Evolutionary conservation across 1,140 invertebrate species (phyloP), one percentile per base, ranked within the genome.

Genomic region (Paralvinella palmiformis): DNA sequence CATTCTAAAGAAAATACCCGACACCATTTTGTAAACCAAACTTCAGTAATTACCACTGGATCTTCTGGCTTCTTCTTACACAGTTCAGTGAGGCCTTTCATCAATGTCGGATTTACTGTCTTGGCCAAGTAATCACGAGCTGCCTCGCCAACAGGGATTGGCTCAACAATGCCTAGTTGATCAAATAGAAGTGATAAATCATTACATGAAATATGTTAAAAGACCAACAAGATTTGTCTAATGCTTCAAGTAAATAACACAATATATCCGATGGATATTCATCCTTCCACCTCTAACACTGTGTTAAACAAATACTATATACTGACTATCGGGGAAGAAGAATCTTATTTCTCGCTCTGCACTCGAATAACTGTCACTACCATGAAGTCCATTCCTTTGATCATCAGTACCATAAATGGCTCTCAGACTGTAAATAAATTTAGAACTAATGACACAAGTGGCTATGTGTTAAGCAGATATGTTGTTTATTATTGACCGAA

Each of bases 311-410:
- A n/a, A 29, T 17, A 65, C 1, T 36, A 10, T 52, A 6, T 50
- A 82, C 83, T 85, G 84, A 92, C 91, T 85, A 67, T 88, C 83
- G 2, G 91, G 89, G 77, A 92, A 94, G 73, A 95, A 92, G 80
- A 91, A 94, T 72, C 87, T 85, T 70, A 81, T 80, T 76, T 82
- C 81, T 69, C 77, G 68, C 57, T 79, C 77, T 37, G 78, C 71
- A 66, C 65, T 71, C 3, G 69, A 68, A 55, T 74, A 73, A 59
- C 72, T 73, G 53, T 81, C 63, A 58, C 66, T 67, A 6, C 68
- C 65, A 65, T 72, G 67, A 4, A 69, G 29, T 31, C 55, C 66
- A 60, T 71, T 73, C 27, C 62, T 56, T 56, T 83, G 80, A 59
- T 86, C 84, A 4, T 85, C 83, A 10, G 82, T 82, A 53, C 88